These are phyloP conservation scores for Recurvirostra avosetta DNA, from an alignment of 2,113 vertebrate species.

Conservation along the genomic window DNA sequence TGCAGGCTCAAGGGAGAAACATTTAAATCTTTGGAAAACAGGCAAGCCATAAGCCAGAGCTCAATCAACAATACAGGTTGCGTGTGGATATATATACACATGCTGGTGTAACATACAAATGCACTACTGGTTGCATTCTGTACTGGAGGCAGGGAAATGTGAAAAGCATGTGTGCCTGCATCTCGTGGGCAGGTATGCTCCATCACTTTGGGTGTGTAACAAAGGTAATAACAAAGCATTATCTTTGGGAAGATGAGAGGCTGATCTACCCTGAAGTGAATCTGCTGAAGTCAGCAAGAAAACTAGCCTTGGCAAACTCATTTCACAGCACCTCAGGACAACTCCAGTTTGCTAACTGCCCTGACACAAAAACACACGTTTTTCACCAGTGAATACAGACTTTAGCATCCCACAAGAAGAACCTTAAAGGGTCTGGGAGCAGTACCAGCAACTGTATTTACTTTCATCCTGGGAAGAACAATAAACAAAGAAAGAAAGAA, in stretches of 20 bases:
- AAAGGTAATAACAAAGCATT: not conserved
- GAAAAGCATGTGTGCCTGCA: rapidly evolving
- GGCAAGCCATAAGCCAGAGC: not conserved
- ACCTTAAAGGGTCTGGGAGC: not conserved
- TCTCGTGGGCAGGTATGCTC: not conserved
- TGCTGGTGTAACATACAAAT: not conserved
- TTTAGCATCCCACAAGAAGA: not conserved
- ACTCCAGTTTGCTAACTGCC: not conserved
- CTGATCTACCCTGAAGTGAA: not conserved
- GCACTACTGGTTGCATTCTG: not conserved
- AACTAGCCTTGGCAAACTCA: not conserved
- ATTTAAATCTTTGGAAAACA: not conserved
- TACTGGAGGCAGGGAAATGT: no score
- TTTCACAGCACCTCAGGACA: not conserved
- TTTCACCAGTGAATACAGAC: not conserved
- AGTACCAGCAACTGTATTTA: not conserved
- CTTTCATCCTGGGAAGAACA: no score
- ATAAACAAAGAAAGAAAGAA: not conserved
- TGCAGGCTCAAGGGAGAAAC: not conserved
- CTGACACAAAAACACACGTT: not conserved
- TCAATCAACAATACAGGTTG: not conserved
- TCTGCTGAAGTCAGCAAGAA: not conserved
- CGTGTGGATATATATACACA: rapidly evolving
- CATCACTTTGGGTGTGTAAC: no score
- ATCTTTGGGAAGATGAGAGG: not conserved